These are phyloP conservation scores for Chorisops tibialis DNA, from an alignment of 2,888 invertebrate genomes.

Conservation along the genomic window DNA sequence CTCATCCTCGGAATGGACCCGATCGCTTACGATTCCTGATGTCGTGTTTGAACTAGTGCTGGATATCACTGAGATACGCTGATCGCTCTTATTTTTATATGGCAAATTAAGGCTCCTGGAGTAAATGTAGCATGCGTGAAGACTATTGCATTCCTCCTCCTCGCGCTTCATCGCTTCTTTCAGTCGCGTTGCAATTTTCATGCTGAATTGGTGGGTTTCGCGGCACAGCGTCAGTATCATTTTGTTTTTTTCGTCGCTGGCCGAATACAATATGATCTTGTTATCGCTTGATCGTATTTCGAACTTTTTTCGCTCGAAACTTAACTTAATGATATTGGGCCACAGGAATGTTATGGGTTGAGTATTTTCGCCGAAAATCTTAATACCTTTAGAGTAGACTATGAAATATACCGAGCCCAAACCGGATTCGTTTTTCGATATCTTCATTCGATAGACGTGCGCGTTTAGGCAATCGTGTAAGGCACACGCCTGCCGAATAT, in stretches of 20 bases:
- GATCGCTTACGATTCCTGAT: conserved; percentile 93
- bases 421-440: conserved; percentile 70
- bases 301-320: conserved; percentile 96
- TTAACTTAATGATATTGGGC: conserved; percentile 92
- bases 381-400: conserved; percentile 88
- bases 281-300: conserved; percentile 89
- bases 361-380: conserved; percentile 73
- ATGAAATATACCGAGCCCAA: conserved; percentile 82
- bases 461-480: conserved; percentile 84
- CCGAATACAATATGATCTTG: conserved; percentile 84
- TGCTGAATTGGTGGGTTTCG: conserved; percentile 92
- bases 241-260: conserved; percentile 91
- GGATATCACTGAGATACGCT: conserved; percentile 85
- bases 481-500: conserved; percentile 83
- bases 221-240: conserved; percentile 82
- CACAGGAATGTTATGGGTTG: conserved; percentile 81
- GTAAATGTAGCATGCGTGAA: conserved; percentile 71
- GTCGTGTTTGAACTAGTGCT: conserved; percentile 96
- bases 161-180: conserved; percentile 79
- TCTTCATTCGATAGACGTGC: conserved; percentile 78
- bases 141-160: conserved; percentile 70
- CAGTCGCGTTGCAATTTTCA: conserved; percentile 83
- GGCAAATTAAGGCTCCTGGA: conserved; percentile 62
- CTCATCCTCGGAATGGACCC: conserved; percentile 92
- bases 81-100: conserved; percentile 68